These are phyloP conservation scores for Morpho deidamia DNA, from an alignment of 2,888 invertebrate genomes.

Conservation along the genomic window DNA sequence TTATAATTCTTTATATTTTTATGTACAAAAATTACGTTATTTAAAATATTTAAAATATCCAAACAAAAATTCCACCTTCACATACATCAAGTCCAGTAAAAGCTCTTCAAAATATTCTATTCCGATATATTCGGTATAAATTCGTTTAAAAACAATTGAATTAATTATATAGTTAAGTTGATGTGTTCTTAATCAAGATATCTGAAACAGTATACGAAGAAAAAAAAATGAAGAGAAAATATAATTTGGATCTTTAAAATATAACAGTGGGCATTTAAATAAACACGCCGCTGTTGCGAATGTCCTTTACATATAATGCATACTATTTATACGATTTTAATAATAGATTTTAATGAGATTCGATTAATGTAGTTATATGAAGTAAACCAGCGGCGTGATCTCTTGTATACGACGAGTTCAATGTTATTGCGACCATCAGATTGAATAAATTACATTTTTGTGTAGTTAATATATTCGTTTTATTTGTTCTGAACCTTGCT, in stretches of 20 bases:
- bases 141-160: no score
- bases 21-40: no score
- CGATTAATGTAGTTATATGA: conserved; percentile 15
- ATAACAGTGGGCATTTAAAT: conserved; percentile 31
- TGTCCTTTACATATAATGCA: conserved; percentile 25
- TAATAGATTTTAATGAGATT: conserved; percentile 21
- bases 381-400: conserved; percentile 48
- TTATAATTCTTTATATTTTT: no score
- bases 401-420: conserved; percentile 75
- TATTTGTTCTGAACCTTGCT: conserved; percentile 34
- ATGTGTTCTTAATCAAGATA: conserved; percentile 75
- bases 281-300: conserved; percentile 41
- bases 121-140: no score
- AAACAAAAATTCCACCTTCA: no score
- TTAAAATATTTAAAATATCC: no score
- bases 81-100: no score
- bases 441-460: conserved; percentile 76
- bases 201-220: conserved; percentile 75
- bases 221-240: conserved; percentile 45
- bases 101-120: no score
- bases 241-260: conserved; percentile 40
- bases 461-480: conserved; percentile 58
- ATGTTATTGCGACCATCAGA: conserved; percentile 76
- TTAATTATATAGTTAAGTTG: conserved; percentile 56
- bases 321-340: conserved; percentile 30